Percentiles rank a stretch among this genome's conserved stretches.
These are phyloP conservation scores for Ichneumoninae sp. DNA, from an alignment of 2,888 invertebrate species.

Conservation along the genomic window DNA sequence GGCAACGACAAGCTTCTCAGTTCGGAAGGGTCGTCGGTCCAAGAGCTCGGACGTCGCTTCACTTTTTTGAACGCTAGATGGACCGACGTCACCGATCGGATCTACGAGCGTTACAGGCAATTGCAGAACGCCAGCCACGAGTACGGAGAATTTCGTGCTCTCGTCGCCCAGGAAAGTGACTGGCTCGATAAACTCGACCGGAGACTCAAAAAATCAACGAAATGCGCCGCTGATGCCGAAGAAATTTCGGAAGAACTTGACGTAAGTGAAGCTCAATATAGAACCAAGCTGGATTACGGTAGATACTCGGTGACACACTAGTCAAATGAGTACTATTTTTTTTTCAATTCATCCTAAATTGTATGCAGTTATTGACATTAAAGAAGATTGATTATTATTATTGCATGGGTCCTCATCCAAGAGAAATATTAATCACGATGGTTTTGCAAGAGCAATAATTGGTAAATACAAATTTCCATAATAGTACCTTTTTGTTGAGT, in stretches of 20 bases:
- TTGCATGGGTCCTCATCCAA: no score
- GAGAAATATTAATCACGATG: no score
- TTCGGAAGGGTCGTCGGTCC: slow-evolving; percentile 86
- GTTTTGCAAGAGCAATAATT: no score
- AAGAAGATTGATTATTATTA: no score
- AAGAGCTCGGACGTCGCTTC: slow-evolving; percentile 88
- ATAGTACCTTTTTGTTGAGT: no score
- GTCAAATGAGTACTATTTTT: no score
- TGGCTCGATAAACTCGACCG: slow-evolving; percentile 93
- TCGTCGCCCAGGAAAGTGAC: slow-evolving; percentile 91
- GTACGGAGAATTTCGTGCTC: slow-evolving; percentile 91
- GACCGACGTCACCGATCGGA: slow-evolving; percentile 89
- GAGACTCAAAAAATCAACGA: slow-evolving; percentile 89
- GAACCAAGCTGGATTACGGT: slow-evolving; percentile 30
- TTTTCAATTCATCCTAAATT: no score
- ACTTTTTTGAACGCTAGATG: slow-evolving; percentile 90
- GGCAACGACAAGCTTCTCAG: slow-evolving; percentile 88
- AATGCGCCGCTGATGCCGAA: slow-evolving; percentile 93
- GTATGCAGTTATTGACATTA: no score
- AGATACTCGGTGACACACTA: no score
- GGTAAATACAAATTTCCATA: no score
- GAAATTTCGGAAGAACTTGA: slow-evolving; percentile 96
- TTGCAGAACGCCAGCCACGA: slow-evolving; percentile 91
- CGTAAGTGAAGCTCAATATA: slow-evolving; percentile 85
- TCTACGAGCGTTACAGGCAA: slow-evolving; percentile 88